Evolutionary conservation across 2,888 invertebrate species (phyloP).

Genomic region (Aleiodes leptofemur): DNA sequence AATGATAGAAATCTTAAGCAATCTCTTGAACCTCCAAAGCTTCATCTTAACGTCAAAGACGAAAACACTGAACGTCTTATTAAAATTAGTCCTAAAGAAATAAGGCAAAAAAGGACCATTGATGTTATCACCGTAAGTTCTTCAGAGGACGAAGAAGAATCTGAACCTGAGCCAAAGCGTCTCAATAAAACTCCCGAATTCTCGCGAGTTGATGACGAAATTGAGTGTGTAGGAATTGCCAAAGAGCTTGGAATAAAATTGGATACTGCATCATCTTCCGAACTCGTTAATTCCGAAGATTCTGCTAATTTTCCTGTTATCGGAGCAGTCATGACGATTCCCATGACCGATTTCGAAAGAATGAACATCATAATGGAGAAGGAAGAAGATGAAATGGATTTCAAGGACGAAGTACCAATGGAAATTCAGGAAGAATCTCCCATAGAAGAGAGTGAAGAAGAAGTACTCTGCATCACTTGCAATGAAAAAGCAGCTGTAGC

Average conservation of each 20-base stretch:
- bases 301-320: neutral
- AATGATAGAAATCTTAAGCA: neutral
- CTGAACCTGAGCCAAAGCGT: neutral
- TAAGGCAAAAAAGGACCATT: too few relatives aligned
- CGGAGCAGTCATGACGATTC: neutral
- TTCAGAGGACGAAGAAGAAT: neutral
- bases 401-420: too few relatives aligned
- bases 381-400: too few relatives aligned
- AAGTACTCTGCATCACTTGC: neutral
- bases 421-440: too few relatives aligned
- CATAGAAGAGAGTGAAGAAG: too few relatives aligned
- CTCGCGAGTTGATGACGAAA: conserved; percentile 16
- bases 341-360: neutral
- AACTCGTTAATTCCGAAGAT: neutral
- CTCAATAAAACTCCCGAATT: neutral
- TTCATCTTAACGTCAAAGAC: neutral
- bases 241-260: conserved; percentile 7
- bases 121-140: too few relatives aligned
- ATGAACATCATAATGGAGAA: neutral
- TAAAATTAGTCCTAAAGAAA: too few relatives aligned
- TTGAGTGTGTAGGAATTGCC: conserved; percentile 12
- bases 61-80: neutral
- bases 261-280: neutral
- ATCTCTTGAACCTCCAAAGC: too few relatives aligned
- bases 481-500: neutral